Evolutionary conservation across 2,797 vertebrate species (phyloP), one percentile per base, ranked within the genome.

Genomic region (Arnoldichthys spilopterus): DNA sequence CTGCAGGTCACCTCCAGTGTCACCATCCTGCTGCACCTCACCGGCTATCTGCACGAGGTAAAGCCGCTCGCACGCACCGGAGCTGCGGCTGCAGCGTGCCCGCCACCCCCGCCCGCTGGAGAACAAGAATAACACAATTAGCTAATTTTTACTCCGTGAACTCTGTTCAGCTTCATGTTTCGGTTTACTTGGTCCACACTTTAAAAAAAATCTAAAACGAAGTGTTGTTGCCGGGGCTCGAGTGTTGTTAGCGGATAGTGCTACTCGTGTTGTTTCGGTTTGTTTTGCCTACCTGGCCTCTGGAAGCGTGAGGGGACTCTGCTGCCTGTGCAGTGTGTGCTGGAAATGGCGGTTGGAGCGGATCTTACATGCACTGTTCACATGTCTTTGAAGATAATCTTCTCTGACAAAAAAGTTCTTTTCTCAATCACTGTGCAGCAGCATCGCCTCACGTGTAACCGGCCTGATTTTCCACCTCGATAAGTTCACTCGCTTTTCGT

Each of bases 1-100:
- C 96, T 97, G n/a, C 97, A 99, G 92, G 94, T 98, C 76, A 93
- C 96, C 26, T 98, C 97, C 89, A 98, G 96, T 82, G 92, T 98
- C 67, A 96, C 97, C 3, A 94, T 98, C 78, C 92, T 98, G 84
- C 88, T 98, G 78, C 98, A 98, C 91, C 95, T 98, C 89, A 94
- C 96, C 73, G 95, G 96, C 63, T 97, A 98, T 91, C 95, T 98
- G 59, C 92, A 92, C 30, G 92, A 94, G 93, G 94, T 95, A 91
- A 81, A 89, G n/a, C 70, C 51, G 72, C 64, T 3, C 22, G 22
- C n/a, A 66, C 32, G 32, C 30, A 6, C 61, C 32, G 30, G 30
- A 63, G 18, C 61, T 34, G 15, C 59, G 59, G 59, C 59, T 32
- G 2, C 59, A 61, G 59, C 18, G 6, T 34, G 59, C 59, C 28